These are phyloP conservation scores for Natator depressus DNA, from an alignment of 2,113 vertebrate species.

Conservation along the genomic window DNA sequence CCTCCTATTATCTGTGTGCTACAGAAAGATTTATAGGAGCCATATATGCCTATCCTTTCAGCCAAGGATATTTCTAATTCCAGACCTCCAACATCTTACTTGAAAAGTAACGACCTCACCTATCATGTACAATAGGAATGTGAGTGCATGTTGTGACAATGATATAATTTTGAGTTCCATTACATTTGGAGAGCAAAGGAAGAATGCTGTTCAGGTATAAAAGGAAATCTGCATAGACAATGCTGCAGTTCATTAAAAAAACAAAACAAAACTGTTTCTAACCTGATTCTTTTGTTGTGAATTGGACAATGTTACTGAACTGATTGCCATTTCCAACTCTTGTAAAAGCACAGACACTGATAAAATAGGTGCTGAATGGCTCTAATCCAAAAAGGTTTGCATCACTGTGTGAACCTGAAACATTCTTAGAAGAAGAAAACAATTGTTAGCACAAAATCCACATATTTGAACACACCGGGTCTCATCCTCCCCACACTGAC, in stretches of 20 bases:
- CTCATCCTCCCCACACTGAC: not conserved
- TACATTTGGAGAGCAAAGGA: constrained; percentile 1
- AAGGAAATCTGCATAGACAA: constrained; percentile 19
- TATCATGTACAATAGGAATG: not conserved
- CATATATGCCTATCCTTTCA: constrained; percentile 55
- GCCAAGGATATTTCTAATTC: constrained; percentile 33
- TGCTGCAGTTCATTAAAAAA: not conserved
- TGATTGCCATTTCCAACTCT: constrained; percentile 93
- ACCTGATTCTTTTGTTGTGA: constrained; percentile 95
- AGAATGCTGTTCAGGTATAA: constrained; percentile 6
- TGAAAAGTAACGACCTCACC: constrained; percentile 12
- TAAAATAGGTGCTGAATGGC: constrained; percentile 88
- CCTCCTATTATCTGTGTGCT: constrained; percentile 56
- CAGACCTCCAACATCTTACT: constrained; percentile 44
- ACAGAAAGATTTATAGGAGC: constrained; percentile 56
- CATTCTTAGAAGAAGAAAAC: constrained; percentile 83
- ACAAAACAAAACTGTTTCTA: constrained; percentile 17
- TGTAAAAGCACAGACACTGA: constrained; percentile 91
- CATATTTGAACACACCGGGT: not conserved
- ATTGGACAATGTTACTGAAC: constrained; percentile 88
- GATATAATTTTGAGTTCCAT: not conserved
- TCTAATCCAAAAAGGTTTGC: constrained; percentile 84
- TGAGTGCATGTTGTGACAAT: not conserved
- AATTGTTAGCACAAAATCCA: constrained; percentile 17
- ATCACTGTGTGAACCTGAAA: constrained; percentile 85